Percentiles rank a stretch among this genome's conserved stretches.
phyloP scores from a whole-genome alignment of 1,140 invertebrate genomes.

The Eciton burchellii region DNA sequence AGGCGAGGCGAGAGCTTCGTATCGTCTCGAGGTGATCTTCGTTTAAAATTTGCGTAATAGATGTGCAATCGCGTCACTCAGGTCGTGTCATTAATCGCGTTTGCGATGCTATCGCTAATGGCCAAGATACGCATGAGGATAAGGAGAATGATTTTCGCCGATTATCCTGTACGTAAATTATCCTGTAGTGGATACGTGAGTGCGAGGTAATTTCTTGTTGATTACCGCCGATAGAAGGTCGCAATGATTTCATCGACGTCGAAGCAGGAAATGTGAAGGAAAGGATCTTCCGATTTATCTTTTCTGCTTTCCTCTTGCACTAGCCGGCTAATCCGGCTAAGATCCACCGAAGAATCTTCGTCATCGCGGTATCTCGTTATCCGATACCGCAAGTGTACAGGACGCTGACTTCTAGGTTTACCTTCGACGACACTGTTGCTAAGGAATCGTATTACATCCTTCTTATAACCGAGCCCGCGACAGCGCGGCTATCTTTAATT shows the following conservation, averaged over 20 bases:
- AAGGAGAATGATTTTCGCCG: not conserved
- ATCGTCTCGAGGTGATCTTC: not conserved
- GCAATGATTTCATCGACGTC: no score
- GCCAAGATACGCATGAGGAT: no score
- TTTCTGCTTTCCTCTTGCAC: not conserved
- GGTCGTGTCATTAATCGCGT: no score
- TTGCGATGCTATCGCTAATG: no score
- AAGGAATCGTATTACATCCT: constrained; percentile 60
- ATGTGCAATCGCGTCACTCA: no score
- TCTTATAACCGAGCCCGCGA: constrained; percentile 26
- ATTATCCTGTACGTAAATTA: not conserved
- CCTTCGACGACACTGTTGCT: constrained; percentile 52
- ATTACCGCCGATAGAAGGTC: no score
- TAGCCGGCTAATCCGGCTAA: not conserved
- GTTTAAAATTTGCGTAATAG: no score
- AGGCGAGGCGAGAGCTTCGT: no score
- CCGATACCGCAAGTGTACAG: constrained; percentile 32
- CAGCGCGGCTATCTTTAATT: not conserved
- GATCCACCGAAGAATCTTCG: constrained; percentile 32
- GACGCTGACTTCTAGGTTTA: constrained; percentile 57
- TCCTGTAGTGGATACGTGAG: not conserved
- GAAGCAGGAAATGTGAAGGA: not conserved
- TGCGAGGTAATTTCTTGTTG: not conserved
- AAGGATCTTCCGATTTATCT: not conserved
- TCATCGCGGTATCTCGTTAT: constrained; percentile 44